Conservation (phyloP, 2,797 vertebrate species). For the Telmatherina bonti region DNA sequence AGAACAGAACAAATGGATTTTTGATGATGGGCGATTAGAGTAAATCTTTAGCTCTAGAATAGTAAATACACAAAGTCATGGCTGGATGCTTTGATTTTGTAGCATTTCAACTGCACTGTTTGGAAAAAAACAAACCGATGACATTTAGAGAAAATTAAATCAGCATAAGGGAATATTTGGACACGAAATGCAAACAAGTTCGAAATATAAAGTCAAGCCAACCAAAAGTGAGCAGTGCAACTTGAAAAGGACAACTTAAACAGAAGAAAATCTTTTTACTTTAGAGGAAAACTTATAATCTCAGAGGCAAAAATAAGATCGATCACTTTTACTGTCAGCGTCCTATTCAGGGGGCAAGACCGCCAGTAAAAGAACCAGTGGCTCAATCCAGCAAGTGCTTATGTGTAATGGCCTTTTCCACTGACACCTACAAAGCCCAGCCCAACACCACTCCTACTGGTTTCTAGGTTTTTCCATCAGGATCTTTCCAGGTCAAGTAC, state of each 20-base stretch:
- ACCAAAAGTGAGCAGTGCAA: background rate
- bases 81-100: slow-evolving; percentile 4
- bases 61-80: background rate
- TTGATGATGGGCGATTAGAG: background rate
- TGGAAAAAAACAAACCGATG: background rate
- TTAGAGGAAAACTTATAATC: background rate
- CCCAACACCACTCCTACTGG: no score
- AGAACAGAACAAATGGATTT: slow-evolving; percentile 20
- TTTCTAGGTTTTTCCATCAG: no score
- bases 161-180: background rate
- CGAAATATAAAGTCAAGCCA: background rate
- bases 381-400: background rate
- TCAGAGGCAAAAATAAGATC: no score
- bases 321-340: no score
- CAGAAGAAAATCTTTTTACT: background rate
- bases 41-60: slow-evolving; percentile 18
- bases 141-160: slow-evolving; percentile 6
- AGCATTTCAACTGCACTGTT: background rate
- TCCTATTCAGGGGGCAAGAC: no score
- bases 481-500: no score
- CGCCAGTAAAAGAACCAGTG: background rate
- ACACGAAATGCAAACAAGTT: background rate
- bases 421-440: no score
- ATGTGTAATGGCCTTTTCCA: no score
- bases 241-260: background rate